These are phyloP conservation scores for Pelecanus crispus DNA, from an alignment of 2,113 vertebrate genomes.

Conservation along the genomic window DNA sequence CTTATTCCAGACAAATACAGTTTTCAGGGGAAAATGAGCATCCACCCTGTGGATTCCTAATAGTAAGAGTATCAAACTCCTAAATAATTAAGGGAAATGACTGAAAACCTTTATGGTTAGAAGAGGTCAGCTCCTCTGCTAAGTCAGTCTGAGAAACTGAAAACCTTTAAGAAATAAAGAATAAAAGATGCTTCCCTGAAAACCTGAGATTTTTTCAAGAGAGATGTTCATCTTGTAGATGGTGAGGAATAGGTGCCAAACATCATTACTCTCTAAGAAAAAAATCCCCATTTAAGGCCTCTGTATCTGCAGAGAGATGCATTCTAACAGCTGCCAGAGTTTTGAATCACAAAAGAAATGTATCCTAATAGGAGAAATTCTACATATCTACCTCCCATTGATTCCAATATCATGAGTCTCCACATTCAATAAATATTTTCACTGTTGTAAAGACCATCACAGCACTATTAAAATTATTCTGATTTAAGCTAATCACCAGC, in stretches of 20 bases:
- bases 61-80: neutral
- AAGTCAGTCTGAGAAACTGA: neutral
- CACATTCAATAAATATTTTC: neutral
- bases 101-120: accelerated
- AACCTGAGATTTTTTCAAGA: neutral
- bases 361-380: neutral
- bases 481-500: neutral
- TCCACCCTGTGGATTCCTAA: neutral
- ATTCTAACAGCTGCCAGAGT: neutral
- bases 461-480: neutral
- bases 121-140: neutral
- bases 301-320: neutral
- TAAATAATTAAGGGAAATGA: neutral
- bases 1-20: neutral
- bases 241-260: neutral
- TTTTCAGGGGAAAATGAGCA: neutral
- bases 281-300: neutral
- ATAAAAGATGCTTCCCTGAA: neutral
- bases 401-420: neutral
- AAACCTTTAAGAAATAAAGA: neutral
- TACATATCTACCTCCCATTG: neutral
- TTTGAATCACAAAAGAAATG: neutral
- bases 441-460: neutral
- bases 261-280: neutral
- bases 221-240: neutral